Conservation (phyloP, 2,113 vertebrate genomes). For the Amphiprion ocellaris region DNA sequence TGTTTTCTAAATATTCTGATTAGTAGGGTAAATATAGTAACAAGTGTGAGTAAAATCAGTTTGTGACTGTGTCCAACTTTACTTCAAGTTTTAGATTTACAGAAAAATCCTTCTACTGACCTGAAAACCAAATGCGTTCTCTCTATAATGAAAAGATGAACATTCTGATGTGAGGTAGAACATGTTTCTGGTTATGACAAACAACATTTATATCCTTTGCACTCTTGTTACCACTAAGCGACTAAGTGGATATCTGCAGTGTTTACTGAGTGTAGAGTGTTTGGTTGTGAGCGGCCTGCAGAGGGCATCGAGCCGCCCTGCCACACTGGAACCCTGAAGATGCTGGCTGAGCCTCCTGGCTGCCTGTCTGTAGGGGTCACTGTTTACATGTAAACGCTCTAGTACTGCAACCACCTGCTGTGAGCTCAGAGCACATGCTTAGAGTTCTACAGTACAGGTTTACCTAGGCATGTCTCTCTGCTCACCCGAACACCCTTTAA, state of each 20-base stretch:
- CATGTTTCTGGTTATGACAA: not conserved
- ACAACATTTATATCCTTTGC: not conserved
- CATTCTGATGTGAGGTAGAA: not conserved
- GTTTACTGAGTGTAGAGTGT: not conserved
- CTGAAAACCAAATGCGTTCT: not conserved
- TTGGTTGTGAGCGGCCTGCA: conserved; percentile 28
- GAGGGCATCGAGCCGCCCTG: conserved; percentile 17
- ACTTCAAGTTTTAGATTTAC: not conserved
- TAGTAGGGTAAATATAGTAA: not conserved
- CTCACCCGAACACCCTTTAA: too few species aligned
- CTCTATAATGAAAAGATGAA: not conserved
- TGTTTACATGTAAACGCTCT: conserved; percentile 30
- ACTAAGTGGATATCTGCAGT: not conserved
- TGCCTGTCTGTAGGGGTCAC: conserved; percentile 54
- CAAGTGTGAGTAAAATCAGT: not conserved
- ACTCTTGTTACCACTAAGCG: not conserved
- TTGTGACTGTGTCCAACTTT: not conserved
- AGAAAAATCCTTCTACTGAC: not conserved
- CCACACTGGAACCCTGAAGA: not conserved
- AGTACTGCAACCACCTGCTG: not conserved
- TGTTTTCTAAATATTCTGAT: not conserved
- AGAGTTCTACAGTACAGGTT: too few species aligned
- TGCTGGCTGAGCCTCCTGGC: not conserved
- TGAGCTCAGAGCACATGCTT: too few species aligned
- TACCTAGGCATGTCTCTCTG: too few species aligned